Evolutionary conservation across 2,797 vertebrate genomes (phyloP).

Genomic region (Melanotaenia pygmaea): DNA sequence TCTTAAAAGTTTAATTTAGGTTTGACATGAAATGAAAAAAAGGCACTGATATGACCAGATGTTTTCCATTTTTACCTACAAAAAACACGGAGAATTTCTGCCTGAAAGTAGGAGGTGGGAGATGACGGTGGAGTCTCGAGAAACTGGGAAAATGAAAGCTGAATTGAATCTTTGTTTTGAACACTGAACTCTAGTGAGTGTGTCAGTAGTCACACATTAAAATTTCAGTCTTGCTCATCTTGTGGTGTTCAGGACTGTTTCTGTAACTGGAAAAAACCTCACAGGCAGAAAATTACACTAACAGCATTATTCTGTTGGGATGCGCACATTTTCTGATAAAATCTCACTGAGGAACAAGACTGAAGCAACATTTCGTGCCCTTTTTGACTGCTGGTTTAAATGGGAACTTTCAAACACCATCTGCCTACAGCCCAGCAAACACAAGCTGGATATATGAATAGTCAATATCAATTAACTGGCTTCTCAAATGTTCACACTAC

Average conservation of each 20-base stretch:
- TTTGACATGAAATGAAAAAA: background rate
- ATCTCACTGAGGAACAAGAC: slow-evolving; percentile 30
- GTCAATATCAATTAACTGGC: slow-evolving; percentile 80
- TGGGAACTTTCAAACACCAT: slow-evolving; percentile 76
- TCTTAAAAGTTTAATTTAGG: background rate
- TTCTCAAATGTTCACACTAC: slow-evolving; percentile 74
- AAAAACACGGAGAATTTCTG: background rate
- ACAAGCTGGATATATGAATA: slow-evolving; percentile 74
- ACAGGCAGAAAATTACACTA: background rate
- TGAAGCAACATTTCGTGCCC: slow-evolving; percentile 37
- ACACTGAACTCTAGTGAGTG: background rate
- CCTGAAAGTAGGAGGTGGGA: background rate
- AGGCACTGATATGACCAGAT: background rate
- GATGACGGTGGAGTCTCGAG: background rate
- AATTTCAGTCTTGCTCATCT: background rate
- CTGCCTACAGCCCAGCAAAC: slow-evolving; percentile 74
- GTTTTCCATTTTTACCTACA: background rate
- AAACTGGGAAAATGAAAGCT: background rate
- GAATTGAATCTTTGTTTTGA: background rate
- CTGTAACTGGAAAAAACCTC: background rate
- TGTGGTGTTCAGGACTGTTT: background rate
- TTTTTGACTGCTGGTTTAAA: slow-evolving; percentile 61
- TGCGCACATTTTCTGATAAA: background rate
- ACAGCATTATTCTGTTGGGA: slow-evolving; percentile 7
- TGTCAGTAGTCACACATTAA: background rate